These are phyloP conservation scores for Larimichthys polyactis DNA, from an alignment of 2,113 vertebrate species.

Conservation along the genomic window DNA sequence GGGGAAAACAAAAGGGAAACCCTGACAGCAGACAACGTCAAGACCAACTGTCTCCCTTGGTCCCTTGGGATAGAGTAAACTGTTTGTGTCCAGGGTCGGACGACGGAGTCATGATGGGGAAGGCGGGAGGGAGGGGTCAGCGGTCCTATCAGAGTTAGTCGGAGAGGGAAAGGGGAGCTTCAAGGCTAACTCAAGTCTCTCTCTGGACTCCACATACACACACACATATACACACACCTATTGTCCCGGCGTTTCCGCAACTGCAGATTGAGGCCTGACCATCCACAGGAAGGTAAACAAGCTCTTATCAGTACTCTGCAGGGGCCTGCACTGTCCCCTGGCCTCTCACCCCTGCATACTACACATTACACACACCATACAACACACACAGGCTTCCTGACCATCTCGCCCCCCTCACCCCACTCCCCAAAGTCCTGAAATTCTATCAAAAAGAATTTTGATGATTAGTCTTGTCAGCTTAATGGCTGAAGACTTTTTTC, in stretches of 20 bases:
- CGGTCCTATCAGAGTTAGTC: constrained; percentile 58
- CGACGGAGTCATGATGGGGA: constrained; percentile 59
- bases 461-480: constrained; percentile 71
- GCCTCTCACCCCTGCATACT: constrained; percentile 84
- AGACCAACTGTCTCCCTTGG: constrained; percentile 73
- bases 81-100: constrained; percentile 76
- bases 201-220: constrained; percentile 58
- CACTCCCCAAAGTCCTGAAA: constrained; percentile 48
- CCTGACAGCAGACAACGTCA: constrained; percentile 66
- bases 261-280: constrained; percentile 84
- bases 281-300: constrained; percentile 96
- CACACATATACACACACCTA: constrained; percentile 81
- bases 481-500: constrained; percentile 29
- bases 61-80: constrained; percentile 70
- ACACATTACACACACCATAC: constrained; percentile 67
- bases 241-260: constrained; percentile 89
- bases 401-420: constrained; percentile 70
- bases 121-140: constrained; percentile 51
- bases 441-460: constrained; percentile 41
- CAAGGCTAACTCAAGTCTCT: constrained; percentile 69
- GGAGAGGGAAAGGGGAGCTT: constrained; percentile 65
- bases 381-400: constrained; percentile 69
- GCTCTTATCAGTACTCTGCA: constrained; percentile 90
- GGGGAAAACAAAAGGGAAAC: constrained; percentile 40
- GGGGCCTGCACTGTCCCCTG: constrained; percentile 85